Conservation (phyloP, 2,113 vertebrate species). For the Bothrops jararaca region DNA sequence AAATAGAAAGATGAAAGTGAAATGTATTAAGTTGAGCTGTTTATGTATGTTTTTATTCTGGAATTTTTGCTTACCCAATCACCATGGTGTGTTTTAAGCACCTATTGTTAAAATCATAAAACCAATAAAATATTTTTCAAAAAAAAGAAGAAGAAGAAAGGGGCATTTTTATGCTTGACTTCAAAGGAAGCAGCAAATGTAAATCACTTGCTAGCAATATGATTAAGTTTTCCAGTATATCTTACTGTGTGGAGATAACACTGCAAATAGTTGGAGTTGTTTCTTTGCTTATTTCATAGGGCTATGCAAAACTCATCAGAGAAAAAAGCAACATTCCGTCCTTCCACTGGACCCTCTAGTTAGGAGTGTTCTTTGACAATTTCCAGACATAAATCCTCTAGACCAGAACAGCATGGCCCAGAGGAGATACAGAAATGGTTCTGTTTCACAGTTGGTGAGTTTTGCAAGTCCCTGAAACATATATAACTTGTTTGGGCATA, state of each 20-base stretch:
- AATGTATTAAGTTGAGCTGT: too few relatives aligned
- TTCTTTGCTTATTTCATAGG: neutral
- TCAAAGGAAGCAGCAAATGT: slow-evolving; percentile 4
- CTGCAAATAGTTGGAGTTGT: neutral
- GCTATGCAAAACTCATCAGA: neutral
- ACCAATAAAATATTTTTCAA: too few relatives aligned
- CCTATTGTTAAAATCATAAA: too few relatives aligned
- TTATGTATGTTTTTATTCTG: too few relatives aligned
- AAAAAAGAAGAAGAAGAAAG: too few relatives aligned
- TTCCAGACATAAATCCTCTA: neutral
- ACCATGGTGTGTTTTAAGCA: too few relatives aligned
- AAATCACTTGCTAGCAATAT: neutral
- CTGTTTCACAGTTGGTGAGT: neutral
- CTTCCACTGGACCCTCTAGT: neutral
- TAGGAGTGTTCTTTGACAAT: neutral
- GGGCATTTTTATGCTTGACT: neutral
- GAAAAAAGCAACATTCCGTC: neutral
- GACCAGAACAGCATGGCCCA: neutral
- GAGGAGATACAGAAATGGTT: neutral
- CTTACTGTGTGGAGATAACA: neutral
- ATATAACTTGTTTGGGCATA: neutral
- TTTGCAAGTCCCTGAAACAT: neutral
- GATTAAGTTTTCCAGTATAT: neutral
- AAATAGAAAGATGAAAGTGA: too few relatives aligned
- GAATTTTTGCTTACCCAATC: too few relatives aligned